Percentiles rank a stretch among this genome's conserved stretches.
Conservation (phyloP, 2,113 vertebrate genomes). For the Embiotoca jacksoni region DNA sequence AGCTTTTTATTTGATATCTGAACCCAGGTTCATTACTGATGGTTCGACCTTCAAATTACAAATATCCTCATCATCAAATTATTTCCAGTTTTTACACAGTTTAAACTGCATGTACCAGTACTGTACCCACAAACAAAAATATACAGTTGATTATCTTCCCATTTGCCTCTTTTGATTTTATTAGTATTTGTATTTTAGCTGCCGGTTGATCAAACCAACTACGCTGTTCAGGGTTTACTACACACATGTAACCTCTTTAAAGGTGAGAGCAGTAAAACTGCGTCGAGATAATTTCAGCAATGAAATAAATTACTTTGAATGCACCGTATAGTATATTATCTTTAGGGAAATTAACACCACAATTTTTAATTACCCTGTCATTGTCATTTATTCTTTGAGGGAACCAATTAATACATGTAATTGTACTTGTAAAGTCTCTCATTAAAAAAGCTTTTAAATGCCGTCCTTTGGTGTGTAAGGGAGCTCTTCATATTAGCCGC, state of each 20-base stretch:
- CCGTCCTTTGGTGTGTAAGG: slow-evolving; percentile 49
- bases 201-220: background rate
- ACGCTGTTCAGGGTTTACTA: slow-evolving; percentile 12
- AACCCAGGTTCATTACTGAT: background rate
- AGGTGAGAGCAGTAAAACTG: slow-evolving; percentile 33
- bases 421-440: slow-evolving; percentile 70
- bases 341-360: slow-evolving; percentile 65
- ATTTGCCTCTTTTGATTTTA: background rate
- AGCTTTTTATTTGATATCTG: background rate
- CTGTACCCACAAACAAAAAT: background rate
- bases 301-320: slow-evolving; percentile 55
- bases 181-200: background rate
- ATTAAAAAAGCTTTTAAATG: slow-evolving; percentile 66
- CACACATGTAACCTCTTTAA: slow-evolving; percentile 13
- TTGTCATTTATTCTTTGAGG: slow-evolving; percentile 68
- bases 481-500: slow-evolving; percentile 47
- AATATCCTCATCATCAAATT: background rate
- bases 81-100: no score
- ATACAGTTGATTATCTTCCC: background rate
- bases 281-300: slow-evolving; percentile 41
- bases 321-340: slow-evolving; percentile 46
- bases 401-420: slow-evolving; percentile 79
- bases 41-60: background rate
- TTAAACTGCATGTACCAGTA: background rate
- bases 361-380: slow-evolving; percentile 71